A percentile compares a stretch with the other conserved stretches of the same genome.
These are phyloP conservation scores for Monodelphis domestica DNA, from an alignment of 2,797 vertebrate species.

Conservation along the genomic window DNA sequence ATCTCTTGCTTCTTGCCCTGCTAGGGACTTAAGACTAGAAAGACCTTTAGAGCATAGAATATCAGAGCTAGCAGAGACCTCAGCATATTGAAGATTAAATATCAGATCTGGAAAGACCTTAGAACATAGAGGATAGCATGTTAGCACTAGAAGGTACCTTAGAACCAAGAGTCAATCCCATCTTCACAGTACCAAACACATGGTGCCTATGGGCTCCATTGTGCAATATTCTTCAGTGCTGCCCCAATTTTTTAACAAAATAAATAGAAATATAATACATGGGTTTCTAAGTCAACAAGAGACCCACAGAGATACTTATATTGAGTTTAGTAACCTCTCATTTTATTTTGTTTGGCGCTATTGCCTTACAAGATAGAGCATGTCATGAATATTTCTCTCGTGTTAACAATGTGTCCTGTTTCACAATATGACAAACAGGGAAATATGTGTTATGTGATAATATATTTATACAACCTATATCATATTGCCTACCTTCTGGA, in stretches of 20 bases:
- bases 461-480: too few relatives aligned
- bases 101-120: neutral
- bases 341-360: neutral
- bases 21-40: neutral
- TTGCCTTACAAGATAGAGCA: neutral
- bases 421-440: too few relatives aligned
- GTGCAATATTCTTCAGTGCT: neutral
- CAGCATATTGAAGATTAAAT: neutral
- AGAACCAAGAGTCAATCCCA: too few relatives aligned
- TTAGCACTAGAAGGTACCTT: too few relatives aligned
- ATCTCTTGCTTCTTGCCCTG: neutral
- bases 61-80: neutral
- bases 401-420: too few relatives aligned
- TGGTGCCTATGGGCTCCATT: neutral
- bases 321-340: neutral
- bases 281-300: neutral
- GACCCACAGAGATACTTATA: neutral
- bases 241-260: neutral
- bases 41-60: neutral
- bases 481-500: too few relatives aligned
- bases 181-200: neutral
- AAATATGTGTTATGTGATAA: too few relatives aligned
- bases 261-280: neutral
- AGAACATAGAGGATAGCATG: too few relatives aligned
- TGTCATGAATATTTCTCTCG: too few relatives aligned